Evolutionary conservation across 2,888 invertebrate species (phyloP).

Genomic region (Hyposoter dolosus): DNA sequence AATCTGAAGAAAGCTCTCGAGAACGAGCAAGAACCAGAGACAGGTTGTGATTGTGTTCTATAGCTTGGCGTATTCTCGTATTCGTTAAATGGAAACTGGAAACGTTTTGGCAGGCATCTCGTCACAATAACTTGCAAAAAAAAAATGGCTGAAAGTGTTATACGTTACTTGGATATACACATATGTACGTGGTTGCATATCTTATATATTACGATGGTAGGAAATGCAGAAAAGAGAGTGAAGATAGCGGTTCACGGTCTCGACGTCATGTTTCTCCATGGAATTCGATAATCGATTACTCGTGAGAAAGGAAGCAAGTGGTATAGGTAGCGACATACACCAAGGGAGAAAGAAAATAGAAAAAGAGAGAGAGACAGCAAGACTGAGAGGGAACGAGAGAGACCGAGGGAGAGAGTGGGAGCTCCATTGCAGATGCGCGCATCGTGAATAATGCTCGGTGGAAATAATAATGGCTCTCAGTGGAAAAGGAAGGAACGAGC

Average conservation of each 20-base stretch:
- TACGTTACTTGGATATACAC: constrained; percentile 4
- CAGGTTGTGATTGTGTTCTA: background rate
- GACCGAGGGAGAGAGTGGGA: constrained; percentile 37
- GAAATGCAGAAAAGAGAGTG: constrained; percentile 45
- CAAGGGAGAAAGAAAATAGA: constrained; percentile 26
- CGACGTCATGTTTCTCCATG: constrained; percentile 64
- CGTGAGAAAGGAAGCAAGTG: constrained; percentile 57
- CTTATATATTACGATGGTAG: constrained; percentile 18
- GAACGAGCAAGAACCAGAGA: background rate
- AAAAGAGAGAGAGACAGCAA: constrained; percentile 39
- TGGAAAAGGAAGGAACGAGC: constrained; percentile 64
- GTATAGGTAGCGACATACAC: constrained; percentile 59
- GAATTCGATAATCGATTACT: constrained; percentile 72
- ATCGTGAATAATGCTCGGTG: constrained; percentile 72
- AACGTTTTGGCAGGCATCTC: constrained; percentile 6
- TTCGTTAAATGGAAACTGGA: constrained; percentile 7
- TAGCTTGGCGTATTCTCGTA: background rate
- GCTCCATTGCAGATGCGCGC: constrained; percentile 71
- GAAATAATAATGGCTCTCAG: constrained; percentile 72
- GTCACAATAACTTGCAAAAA: background rate
- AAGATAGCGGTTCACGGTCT: constrained; percentile 60
- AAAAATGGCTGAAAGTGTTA: background rate
- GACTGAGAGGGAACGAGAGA: constrained; percentile 45
- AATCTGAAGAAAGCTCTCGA: background rate
- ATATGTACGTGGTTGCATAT: background rate